Percentiles rank a stretch among this genome's conserved stretches.
Evolutionary conservation across 2,113 vertebrate species (phyloP).

Genomic region (Notiomystis cincta): DNA sequence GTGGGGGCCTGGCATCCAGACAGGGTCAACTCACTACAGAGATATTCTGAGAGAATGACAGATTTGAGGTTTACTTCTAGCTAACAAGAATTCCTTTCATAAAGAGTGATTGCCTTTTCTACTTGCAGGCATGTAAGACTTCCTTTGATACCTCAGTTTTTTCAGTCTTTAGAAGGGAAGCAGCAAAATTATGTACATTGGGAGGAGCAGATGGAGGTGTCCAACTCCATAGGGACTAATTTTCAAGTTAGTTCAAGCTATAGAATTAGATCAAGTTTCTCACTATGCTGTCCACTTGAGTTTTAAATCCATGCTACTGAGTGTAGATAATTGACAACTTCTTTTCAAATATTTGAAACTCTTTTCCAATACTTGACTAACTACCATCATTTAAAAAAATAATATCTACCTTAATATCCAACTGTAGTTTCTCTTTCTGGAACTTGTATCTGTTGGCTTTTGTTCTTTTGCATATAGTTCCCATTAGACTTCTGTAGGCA

Average conservation of each 20-base stretch:
- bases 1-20: neutral
- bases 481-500: neutral
- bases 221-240: neutral
- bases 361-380: neutral
- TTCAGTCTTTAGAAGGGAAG: neutral
- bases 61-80: neutral
- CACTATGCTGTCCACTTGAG: neutral
- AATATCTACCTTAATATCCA: neutral
- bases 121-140: neutral
- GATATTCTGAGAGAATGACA: neutral
- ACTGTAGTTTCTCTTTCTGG: neutral
- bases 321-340: neutral
- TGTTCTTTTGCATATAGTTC: neutral
- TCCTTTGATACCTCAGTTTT: neutral
- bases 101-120: neutral
- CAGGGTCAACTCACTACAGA: neutral
- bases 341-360: neutral
- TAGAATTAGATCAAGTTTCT: neutral
- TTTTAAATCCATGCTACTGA: neutral
- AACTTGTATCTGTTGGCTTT: neutral
- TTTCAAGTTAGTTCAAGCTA: neutral
- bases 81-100: neutral
- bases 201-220: neutral
- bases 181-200: neutral
- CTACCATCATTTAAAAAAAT: fast-evolving